Base-by-base conservation (phyloP, 2,888 invertebrate species). In the Pyrocoelia pectoralis region DNA sequence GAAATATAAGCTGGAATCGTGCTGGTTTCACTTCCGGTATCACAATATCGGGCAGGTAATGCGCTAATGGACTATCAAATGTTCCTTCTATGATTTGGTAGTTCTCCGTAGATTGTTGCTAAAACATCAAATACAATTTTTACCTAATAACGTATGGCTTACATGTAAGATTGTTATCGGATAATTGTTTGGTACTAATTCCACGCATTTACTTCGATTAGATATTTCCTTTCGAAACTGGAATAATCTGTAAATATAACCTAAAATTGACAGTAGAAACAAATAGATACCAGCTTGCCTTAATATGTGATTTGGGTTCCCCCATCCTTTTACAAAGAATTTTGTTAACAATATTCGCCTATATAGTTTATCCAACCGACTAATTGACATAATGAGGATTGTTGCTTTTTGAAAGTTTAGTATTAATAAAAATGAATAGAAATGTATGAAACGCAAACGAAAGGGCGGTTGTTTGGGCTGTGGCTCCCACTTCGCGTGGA, bases 281-380 rank as follows among this genome's bases (percentile, higher is more conserved):
- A 6, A n/a, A n/a, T n/a, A n/a, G n/a, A n/a, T 15, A 8, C 18
- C 10, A 40, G 10, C 9, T 0, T 38, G 80, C 95, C 91, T 91
- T 82, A 91, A 89, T 61, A 98, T 85, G 80, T 93, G 92, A 74
- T 95, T 93, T 17, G 97, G 95, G 77, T 92, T 90, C 4, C 98
- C 98, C 98, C 98, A 98, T 74, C 97, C 97, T 84, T 95, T 94
- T 1, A 93, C 94, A 78, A 98, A 98, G 81, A 97, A 95, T 81
- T 92, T 93, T 1, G 94, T 92, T 60, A 96, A 84, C 59, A 97
- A 85, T 77, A 97, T 86, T 78, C 92, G 91, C 70, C 97, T 86
- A 79, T 96, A 97, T 55, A 94, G 84, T 65, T 90, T 88, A 80
- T 94, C 94, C 73, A 94, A 74, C 65, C 79, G 76, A 72, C 84